Evolutionary conservation across 2,888 invertebrate species (phyloP).

Genomic region (Drosophila nr. perissopoda): DNA sequence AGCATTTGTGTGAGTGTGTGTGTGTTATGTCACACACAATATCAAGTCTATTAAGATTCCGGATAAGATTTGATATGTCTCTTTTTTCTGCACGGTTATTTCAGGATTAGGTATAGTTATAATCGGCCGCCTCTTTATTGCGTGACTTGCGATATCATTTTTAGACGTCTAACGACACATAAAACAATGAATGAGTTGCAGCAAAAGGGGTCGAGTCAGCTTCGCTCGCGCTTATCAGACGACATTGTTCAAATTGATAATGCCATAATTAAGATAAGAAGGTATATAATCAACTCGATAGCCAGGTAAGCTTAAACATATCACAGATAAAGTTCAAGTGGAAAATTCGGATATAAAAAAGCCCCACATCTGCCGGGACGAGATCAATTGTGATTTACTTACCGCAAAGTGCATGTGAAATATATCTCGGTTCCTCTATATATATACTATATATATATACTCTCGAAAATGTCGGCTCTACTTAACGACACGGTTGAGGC

Average conservation of each 20-base stretch:
- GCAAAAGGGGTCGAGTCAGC: constrained; percentile 8
- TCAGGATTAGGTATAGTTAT: neutral
- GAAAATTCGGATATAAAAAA: constrained; percentile 25
- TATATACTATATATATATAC: neutral
- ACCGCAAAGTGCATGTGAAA: constrained; percentile 15
- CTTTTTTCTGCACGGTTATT: neutral
- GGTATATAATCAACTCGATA: constrained; percentile 28
- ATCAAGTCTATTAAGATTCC: constrained; percentile 1
- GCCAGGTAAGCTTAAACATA: neutral
- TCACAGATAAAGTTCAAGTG: constrained; percentile 8
- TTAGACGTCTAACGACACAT: neutral
- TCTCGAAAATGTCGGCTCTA: constrained; percentile 40
- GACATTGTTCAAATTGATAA: constrained; percentile 15
- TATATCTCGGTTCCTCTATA: neutral
- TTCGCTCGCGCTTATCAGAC: constrained; percentile 24
- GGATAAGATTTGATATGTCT: neutral
- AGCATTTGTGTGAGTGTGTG: neutral
- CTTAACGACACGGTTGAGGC: constrained; percentile 43
- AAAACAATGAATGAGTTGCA: constrained; percentile 24
- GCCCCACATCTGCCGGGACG: neutral
- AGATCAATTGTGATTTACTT: constrained; percentile 25
- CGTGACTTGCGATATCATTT: constrained; percentile 9
- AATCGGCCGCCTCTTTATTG: neutral
- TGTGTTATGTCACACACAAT: constrained; percentile 13
- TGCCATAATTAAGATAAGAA: constrained; percentile 35